Percentiles rank a stretch among this genome's conserved stretches.
phyloP scores from a whole-genome alignment of 2,113 vertebrate species.

The Sapajus apella region DNA sequence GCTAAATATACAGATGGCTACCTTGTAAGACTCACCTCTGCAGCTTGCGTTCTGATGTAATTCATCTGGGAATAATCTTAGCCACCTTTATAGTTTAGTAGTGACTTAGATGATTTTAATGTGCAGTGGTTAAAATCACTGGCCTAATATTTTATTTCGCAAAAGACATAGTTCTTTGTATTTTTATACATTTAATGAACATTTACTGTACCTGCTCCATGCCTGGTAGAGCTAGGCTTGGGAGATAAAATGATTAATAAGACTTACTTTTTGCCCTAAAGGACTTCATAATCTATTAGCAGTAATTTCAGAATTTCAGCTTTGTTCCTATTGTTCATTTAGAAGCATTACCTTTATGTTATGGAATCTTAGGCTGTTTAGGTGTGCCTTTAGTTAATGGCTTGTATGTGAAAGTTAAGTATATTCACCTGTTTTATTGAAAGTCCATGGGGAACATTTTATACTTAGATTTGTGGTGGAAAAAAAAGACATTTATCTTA shows the following conservation, averaged over 20 bases:
- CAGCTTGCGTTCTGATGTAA: background rate
- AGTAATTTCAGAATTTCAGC: background rate
- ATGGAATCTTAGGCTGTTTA: background rate
- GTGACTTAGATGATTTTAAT: background rate
- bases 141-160: background rate
- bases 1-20: background rate
- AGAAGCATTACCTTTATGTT: background rate
- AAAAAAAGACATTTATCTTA: conserved; percentile 65
- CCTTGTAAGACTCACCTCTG: background rate
- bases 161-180: background rate
- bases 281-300: background rate
- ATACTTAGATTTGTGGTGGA: background rate
- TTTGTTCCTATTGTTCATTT: background rate
- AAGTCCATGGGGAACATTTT: conserved; percentile 9
- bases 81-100: background rate
- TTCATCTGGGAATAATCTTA: background rate
- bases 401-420: conserved; percentile 54
- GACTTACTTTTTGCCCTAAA: background rate
- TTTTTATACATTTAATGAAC: background rate
- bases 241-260: background rate
- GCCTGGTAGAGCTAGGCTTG: background rate
- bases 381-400: background rate
- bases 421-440: conserved; percentile 61
- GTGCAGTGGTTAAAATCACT: background rate
- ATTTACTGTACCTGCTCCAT: background rate